These are phyloP conservation scores for Ectropis grisescens DNA, from an alignment of 1,140 invertebrate species.

Conservation along the genomic window DNA sequence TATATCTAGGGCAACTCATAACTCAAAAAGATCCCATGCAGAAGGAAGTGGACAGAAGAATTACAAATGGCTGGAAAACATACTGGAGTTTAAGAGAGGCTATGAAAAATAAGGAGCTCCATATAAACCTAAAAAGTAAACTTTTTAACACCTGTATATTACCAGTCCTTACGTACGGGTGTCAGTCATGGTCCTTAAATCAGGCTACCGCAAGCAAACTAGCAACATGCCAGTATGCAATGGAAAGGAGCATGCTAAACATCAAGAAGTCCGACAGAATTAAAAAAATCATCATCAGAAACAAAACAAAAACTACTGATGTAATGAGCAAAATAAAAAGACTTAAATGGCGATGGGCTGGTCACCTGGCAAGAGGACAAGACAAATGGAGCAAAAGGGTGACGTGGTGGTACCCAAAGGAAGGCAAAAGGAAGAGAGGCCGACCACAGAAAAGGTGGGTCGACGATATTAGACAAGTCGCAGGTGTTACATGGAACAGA, in stretches of 20 bases:
- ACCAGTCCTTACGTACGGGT: constrained; percentile 11
- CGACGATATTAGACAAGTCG: background rate
- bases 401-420: background rate
- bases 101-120: constrained; percentile 20
- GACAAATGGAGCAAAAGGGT: constrained; percentile 1
- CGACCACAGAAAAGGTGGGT: constrained; percentile 1
- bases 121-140: constrained; percentile 15
- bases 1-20: constrained; percentile 25
- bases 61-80: constrained; percentile 19
- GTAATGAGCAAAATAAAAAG: constrained; percentile 1
- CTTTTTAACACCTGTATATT: constrained; percentile 16
- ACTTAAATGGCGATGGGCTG: constrained; percentile 1
- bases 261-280: constrained; percentile 3
- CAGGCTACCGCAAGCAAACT: constrained; percentile 8
- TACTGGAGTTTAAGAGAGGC: constrained; percentile 18
- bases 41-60: constrained; percentile 20
- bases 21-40: constrained; percentile 10
- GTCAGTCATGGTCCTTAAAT: constrained; percentile 16
- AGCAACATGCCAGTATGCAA: constrained; percentile 12
- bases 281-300: background rate
- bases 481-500: constrained; percentile 1
- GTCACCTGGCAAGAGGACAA: background rate
- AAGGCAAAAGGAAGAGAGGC: constrained; percentile 1
- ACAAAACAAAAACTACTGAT: background rate
- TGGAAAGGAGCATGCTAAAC: constrained; percentile 19